These are phyloP conservation scores for Electrona antarctica DNA, from an alignment of 2,113 vertebrate genomes.

Conservation along the genomic window DNA sequence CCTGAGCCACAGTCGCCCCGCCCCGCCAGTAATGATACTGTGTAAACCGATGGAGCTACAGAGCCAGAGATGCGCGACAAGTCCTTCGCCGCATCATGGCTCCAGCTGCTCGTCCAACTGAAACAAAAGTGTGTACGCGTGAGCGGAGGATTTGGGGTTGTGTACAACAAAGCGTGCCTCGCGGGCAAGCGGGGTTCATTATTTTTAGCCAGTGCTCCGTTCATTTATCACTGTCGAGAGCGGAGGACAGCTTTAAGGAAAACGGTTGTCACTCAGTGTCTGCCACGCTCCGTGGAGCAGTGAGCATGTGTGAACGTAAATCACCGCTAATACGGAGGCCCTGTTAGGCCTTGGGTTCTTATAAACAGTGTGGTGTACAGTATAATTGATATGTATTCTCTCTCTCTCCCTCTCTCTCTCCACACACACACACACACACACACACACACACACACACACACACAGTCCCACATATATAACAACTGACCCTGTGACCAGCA, in stretches of 20 bases:
- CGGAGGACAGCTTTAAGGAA: not conserved
- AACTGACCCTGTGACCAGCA: constrained; percentile 57
- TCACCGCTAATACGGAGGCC: constrained; percentile 13
- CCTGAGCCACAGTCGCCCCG: too few relatives aligned
- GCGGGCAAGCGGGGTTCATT: too few relatives aligned
- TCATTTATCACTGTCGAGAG: not conserved
- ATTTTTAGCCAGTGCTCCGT: too few relatives aligned
- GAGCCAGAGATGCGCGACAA: too few relatives aligned
- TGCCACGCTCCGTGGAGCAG: not conserved
- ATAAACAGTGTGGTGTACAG: not conserved
- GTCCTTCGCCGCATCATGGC: too few relatives aligned
- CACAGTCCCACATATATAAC: constrained; percentile 4
- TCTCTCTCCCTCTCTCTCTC: constrained; percentile 28
- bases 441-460: constrained; percentile 3
- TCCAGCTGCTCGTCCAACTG: too few relatives aligned
- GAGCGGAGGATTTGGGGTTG: too few relatives aligned
- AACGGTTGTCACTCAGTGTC: not conserved
- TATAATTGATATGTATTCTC: not conserved
- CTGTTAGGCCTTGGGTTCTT: not conserved
- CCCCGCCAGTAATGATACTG: too few relatives aligned
- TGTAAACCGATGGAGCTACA: too few relatives aligned
- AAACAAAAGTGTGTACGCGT: too few relatives aligned
- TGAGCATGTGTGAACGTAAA: constrained; percentile 3
- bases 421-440: not conserved
- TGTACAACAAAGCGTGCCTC: too few relatives aligned